Percentiles rank a stretch among this genome's conserved stretches.
Conservation (phyloP, 2,888 invertebrate species). For the Caenorhabditis sp. region DNA sequence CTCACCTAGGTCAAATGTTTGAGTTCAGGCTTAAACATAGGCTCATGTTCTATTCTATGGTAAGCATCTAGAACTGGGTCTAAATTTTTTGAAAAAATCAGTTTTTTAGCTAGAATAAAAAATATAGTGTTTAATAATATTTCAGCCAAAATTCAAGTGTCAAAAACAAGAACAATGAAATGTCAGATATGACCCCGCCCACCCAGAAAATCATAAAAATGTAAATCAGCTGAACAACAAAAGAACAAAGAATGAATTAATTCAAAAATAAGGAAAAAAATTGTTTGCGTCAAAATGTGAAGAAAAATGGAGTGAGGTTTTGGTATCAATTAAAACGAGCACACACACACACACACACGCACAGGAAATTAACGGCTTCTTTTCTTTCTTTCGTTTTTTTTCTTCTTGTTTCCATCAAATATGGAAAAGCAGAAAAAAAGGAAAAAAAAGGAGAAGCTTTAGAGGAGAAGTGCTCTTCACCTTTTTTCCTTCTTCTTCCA, state of each 20-base stretch:
- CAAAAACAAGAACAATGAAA: no score
- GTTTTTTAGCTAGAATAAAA: no score
- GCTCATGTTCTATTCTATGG: no score
- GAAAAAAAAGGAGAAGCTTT: neutral
- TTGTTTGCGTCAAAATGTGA: neutral
- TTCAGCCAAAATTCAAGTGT: no score
- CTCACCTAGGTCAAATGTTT: no score
- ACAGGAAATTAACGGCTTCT: constrained; percentile 1
- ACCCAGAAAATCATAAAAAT: neutral
- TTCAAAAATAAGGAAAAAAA: no score
- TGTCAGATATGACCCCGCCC: no score
- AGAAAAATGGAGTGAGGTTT: neutral
- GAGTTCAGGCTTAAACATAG: no score
- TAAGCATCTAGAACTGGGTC: no score
- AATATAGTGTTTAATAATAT: no score
- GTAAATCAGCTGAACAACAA: no score
- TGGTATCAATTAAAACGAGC: neutral
- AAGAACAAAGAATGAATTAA: neutral
- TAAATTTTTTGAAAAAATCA: no score
- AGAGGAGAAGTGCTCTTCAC: neutral
- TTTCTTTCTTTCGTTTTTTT: neutral
- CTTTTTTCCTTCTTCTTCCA: neutral
- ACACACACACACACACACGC: neutral
- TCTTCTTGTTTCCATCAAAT: neutral
- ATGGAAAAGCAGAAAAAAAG: neutral